A percentile compares a stretch with the other conserved stretches of the same genome.
These are phyloP conservation scores for Subanguina moxae DNA, from an alignment of 1,140 invertebrate genomes.

Conservation along the genomic window DNA sequence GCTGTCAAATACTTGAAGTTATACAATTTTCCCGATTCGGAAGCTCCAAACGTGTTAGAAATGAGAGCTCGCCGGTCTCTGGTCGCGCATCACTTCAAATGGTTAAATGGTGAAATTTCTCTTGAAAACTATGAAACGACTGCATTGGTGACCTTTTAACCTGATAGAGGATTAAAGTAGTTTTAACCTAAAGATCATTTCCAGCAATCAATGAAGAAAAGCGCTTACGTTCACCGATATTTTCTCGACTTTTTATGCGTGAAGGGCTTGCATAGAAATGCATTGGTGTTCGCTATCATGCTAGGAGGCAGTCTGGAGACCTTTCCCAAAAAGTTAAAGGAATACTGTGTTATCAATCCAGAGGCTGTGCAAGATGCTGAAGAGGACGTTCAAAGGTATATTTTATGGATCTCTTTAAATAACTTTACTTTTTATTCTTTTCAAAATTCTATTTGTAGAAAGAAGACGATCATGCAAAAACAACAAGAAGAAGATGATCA, in stretches of 20 bases:
- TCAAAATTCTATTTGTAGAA: background rate
- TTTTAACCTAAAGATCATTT: background rate
- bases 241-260: background rate
- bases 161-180: background rate
- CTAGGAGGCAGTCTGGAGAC: background rate
- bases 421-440: background rate
- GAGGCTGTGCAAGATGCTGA: background rate
- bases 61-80: slow-evolving; percentile 8
- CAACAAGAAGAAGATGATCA: background rate
- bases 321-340: background rate
- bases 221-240: background rate
- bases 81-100: slow-evolving; percentile 14
- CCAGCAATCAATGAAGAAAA: slow-evolving; percentile 5
- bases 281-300: background rate
- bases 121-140: slow-evolving; percentile 19
- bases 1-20: too few relatives aligned
- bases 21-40: slow-evolving; percentile 10
- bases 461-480: background rate
- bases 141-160: slow-evolving; percentile 14
- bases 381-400: background rate
- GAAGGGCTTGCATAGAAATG: background rate
- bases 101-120: background rate
- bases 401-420: too few relatives aligned
- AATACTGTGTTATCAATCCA: background rate
- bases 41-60: slow-evolving; percentile 21